phyloP scores from a whole-genome alignment of 1,140 invertebrate genomes.

The Hypothenemus hampei region DNA sequence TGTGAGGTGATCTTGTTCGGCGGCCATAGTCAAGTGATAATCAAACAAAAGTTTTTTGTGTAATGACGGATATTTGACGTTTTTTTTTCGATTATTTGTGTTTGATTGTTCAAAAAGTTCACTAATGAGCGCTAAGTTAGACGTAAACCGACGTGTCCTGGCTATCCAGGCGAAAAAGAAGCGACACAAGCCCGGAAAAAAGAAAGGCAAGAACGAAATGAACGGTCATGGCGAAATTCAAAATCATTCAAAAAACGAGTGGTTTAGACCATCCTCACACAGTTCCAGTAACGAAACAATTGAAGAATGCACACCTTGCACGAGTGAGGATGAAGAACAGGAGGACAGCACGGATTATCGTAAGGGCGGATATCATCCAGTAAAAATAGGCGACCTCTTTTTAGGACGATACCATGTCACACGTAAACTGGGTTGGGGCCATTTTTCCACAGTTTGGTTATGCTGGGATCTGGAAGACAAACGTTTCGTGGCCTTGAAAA shows the following conservation, averaged over 20 bases:
- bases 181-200: conserved; percentile 76
- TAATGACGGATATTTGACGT: conserved; percentile 54
- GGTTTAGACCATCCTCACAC: too few relatives aligned
- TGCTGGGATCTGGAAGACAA: conserved; percentile 92
- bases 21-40: too few relatives aligned
- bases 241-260: conserved; percentile 55
- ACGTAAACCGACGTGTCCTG: conserved; percentile 80
- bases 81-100: conserved; percentile 42
- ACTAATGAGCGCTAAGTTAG: conserved; percentile 76
- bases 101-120: conserved; percentile 33
- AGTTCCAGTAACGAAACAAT: conserved; percentile 80
- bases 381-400: conserved; percentile 94
- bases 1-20: conserved; percentile 23
- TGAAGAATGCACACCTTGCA: conserved; percentile 67
- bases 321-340: conserved; percentile 88
- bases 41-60: conserved; percentile 46
- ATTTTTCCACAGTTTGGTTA: conserved; percentile 97
- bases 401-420: conserved; percentile 91
- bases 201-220: conserved; percentile 65
- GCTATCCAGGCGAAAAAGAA: conserved; percentile 87
- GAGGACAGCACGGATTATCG: conserved; percentile 92
- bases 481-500: conserved; percentile 95
- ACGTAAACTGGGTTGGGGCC: conserved; percentile 95
- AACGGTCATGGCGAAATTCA: conserved; percentile 50
- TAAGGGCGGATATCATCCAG: conserved; percentile 95